phyloP scores from a whole-genome alignment of 2,113 vertebrate genomes.

The Brienomyrus longianalis region DNA sequence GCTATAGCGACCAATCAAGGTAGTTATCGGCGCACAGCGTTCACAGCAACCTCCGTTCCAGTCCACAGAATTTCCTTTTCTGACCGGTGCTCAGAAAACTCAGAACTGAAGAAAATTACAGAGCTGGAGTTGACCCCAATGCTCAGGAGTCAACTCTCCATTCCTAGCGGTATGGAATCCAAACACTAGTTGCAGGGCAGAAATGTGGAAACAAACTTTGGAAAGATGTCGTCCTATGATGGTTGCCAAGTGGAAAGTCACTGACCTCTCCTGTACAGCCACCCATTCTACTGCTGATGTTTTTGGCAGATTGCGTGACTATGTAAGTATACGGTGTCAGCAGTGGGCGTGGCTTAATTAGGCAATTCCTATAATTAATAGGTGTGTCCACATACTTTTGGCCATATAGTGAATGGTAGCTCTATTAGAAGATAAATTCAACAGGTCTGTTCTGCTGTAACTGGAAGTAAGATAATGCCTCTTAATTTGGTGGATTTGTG shows the following conservation, averaged over 20 bases:
- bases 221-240: neutral
- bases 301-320: neutral
- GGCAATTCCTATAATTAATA: neutral
- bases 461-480: neutral
- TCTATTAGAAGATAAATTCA: neutral
- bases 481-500: neutral
- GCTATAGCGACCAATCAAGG: neutral
- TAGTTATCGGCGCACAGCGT: neutral
- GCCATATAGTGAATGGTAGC: neutral
- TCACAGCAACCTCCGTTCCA: neutral
- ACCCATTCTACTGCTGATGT: neutral
- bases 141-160: too few relatives aligned
- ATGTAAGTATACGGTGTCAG: neutral
- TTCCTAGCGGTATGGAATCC: neutral
- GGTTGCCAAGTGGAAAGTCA: neutral
- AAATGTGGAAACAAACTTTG: neutral
- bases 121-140: too few relatives aligned
- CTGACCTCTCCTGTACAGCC: neutral
- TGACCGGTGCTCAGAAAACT: neutral
- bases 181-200: neutral
- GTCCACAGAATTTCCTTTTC: neutral
- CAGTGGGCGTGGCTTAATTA: neutral
- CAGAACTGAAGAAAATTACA: neutral
- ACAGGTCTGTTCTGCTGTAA: neutral
- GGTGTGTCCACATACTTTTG: neutral